A percentile compares a stretch with the other conserved stretches of the same genome.
These are phyloP conservation scores for Rhagonycha lutea DNA, from an alignment of 2,888 invertebrate species.

Conservation along the genomic window DNA sequence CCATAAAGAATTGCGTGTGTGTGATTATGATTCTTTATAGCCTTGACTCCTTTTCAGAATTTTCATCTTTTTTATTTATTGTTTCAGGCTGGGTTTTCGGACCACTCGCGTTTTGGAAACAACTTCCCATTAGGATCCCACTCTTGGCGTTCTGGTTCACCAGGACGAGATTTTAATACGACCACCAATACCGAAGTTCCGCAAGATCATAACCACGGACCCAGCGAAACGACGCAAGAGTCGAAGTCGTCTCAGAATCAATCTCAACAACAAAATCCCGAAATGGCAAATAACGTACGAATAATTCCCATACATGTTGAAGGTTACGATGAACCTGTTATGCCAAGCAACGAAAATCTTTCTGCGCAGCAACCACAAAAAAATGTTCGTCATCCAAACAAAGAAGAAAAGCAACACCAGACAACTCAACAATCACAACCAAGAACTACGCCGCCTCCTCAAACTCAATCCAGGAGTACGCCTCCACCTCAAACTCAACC, in stretches of 20 bases:
- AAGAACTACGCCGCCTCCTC: background rate
- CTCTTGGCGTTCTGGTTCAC: constrained; percentile 54
- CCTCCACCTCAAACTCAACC: constrained; percentile 43
- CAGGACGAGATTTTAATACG: constrained; percentile 55
- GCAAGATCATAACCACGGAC: constrained; percentile 75
- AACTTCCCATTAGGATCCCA: constrained; percentile 48
- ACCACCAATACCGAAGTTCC: constrained; percentile 51
- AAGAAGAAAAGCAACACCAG: constrained; percentile 41
- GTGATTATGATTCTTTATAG: background rate
- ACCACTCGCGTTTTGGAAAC: constrained; percentile 59
- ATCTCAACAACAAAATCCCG: constrained; percentile 42
- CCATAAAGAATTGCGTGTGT: background rate
- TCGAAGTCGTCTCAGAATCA: constrained; percentile 42
- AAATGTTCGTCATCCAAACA: constrained; percentile 52
- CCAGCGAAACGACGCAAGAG: constrained; percentile 58
- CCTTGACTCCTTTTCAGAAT: background rate
- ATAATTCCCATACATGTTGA: constrained; percentile 90
- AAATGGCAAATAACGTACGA: constrained; percentile 64
- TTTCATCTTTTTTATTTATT: background rate
- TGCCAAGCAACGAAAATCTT: constrained; percentile 60
- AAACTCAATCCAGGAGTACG: constrained; percentile 40
- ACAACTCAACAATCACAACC: constrained; percentile 41
- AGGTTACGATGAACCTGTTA: constrained; percentile 79
- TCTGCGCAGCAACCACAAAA: constrained; percentile 40
- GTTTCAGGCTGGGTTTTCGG: constrained; percentile 74